Base-by-base conservation (phyloP, 92 coral and sea anemone genomes). In the Desmophyllum pertusum region DNA sequence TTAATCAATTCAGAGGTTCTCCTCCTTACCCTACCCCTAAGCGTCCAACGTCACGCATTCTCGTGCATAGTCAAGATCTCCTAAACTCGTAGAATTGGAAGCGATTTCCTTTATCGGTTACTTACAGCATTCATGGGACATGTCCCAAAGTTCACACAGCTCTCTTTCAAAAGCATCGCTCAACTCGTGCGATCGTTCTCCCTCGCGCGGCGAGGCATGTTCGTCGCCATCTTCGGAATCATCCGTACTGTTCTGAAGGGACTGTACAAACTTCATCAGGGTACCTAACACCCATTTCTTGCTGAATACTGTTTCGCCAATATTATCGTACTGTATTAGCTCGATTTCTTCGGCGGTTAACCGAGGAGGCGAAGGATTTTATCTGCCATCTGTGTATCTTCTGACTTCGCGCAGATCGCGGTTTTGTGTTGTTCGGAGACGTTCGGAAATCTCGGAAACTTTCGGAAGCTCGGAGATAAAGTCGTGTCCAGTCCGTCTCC, bases 321-420 rank as follows among this genome's bases (percentile, higher is more conserved):
- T 97, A 25, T 88, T 92, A 70, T 97, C 99, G 79, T 91, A 88
- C 9, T 94, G 93, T 35, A 97, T 94, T 39, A 94, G 59, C 57
- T 89, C 90, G 23, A 87, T 87, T 89, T 97, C 99, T 84, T 97
- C 97, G 6, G 91, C 93, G 46, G 99, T 89, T 39, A 97, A 83
- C n/a, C 91, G 91, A 14, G 99, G 99, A 82, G 97, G 99, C 11
- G 99, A 97, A 18, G 99, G 99, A 81, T 97, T 97, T 61, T 64
- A 39, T 91, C 99, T 52, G 91, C 98, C 98, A 94, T 97, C 76
- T 81, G n/a, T 70, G 74, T 29, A 35, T 5, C n/a, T 57, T 33
- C 21, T 53, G 30, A 57, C n/a, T 31, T 66, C 71, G 23, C 41
- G 41, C 45, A 67, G 70, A 31, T 35, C 27, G 25, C 42, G 25